phyloP scores from a whole-genome alignment of 2,888 invertebrate genomes.

The Drosophila vallismaia region DNA sequence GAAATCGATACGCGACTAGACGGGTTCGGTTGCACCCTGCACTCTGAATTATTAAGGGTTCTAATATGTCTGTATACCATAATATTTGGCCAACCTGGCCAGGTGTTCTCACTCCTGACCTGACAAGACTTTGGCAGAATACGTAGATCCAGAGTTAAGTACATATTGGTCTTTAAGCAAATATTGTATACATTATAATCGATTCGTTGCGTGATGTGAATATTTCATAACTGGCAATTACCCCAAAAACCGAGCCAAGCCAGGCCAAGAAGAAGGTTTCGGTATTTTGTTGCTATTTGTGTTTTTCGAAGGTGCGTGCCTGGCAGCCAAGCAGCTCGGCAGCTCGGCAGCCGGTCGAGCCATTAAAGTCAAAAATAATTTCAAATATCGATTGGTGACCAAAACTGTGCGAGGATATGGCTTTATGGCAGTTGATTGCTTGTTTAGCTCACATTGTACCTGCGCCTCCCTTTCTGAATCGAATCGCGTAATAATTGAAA shows the following conservation, averaged over 20 bases:
- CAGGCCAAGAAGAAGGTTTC: slow-evolving; percentile 14
- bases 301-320: slow-evolving; percentile 43
- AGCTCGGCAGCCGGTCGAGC: slow-evolving; percentile 7
- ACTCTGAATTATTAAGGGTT: neutral
- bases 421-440: slow-evolving; percentile 39
- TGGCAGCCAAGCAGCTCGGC: neutral
- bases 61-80: slow-evolving; percentile 3
- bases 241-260: slow-evolving; percentile 15
- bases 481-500: slow-evolving; percentile 16
- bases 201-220: slow-evolving; percentile 75
- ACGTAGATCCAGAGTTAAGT: neutral
- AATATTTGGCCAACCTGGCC: slow-evolving; percentile 19
- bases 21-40: neutral
- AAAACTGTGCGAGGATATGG: slow-evolving; percentile 43
- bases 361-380: slow-evolving; percentile 70
- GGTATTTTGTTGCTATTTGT: slow-evolving; percentile 5
- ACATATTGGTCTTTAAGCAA: slow-evolving; percentile 35
- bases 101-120: slow-evolving; percentile 37
- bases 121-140: slow-evolving; percentile 34
- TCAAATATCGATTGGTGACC: slow-evolving; percentile 69
- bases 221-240: slow-evolving; percentile 59
- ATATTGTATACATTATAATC: slow-evolving; percentile 65
- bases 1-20: slow-evolving; percentile 22
- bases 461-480: too few species aligned
- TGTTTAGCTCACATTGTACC: slow-evolving; percentile 24